Conservation (phyloP, 2,797 vertebrate genomes). For the Capromys pilorides region DNA sequence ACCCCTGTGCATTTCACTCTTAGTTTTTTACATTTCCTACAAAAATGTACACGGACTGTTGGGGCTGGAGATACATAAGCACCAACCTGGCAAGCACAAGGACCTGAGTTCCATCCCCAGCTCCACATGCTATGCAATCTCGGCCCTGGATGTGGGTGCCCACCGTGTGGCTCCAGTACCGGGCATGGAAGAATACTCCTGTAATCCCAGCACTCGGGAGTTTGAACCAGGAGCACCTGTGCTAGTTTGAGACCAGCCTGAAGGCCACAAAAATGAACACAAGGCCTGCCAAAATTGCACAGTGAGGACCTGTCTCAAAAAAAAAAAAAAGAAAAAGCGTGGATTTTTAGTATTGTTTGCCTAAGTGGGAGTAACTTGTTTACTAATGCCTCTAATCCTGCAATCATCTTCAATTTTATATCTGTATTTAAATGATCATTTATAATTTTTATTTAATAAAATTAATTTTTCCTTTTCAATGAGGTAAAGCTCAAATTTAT, state of each 20-base stretch:
- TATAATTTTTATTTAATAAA: constrained; percentile 57
- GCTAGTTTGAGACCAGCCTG: too few relatives aligned
- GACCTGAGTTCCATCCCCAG: too few relatives aligned
- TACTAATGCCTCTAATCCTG: constrained; percentile 74
- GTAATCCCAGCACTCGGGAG: background rate
- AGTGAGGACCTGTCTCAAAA: background rate
- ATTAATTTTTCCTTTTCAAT: constrained; percentile 31
- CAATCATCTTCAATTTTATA: constrained; percentile 66
- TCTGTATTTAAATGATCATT: constrained; percentile 70
- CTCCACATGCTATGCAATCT: too few relatives aligned
- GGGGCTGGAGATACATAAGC: too few relatives aligned
- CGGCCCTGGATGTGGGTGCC: too few relatives aligned
- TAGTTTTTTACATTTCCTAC: constrained; percentile 77
- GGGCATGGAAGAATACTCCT: background rate
- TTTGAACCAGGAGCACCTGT: background rate
- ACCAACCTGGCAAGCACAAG: too few relatives aligned
- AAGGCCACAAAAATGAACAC: background rate
- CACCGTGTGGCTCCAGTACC: too few relatives aligned
- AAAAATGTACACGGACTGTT: constrained; percentile 72
- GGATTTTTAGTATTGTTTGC: constrained; percentile 73
- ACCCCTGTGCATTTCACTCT: constrained; percentile 58
- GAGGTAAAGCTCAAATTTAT: constrained; percentile 40
- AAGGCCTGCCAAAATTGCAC: background rate
- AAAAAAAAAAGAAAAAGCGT: background rate
- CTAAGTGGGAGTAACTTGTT: constrained; percentile 72